Conservation (phyloP, 2,113 vertebrate species). For the Corvus hawaiiensis region DNA sequence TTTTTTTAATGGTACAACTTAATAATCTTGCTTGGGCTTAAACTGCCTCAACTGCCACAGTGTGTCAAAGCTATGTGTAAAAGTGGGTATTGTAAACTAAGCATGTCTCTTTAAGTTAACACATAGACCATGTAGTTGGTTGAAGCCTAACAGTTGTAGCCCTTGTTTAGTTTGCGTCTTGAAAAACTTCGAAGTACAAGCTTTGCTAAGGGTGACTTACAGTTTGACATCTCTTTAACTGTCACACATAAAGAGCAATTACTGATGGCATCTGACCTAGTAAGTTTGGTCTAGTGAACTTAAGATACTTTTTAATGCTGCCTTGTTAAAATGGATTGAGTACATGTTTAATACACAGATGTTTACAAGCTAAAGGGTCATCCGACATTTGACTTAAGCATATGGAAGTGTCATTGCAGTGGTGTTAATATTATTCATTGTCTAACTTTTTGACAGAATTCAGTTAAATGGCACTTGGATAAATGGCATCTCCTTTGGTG, state of each 20-base stretch:
- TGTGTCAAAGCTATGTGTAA: slow-evolving; percentile 40
- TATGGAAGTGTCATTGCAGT: slow-evolving; percentile 46
- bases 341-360: slow-evolving; percentile 54
- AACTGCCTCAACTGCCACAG: slow-evolving; percentile 56
- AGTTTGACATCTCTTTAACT: slow-evolving; percentile 56
- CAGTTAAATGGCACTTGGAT: slow-evolving; percentile 49
- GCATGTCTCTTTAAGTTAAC: slow-evolving; percentile 43
- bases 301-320: slow-evolving; percentile 44
- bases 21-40: slow-evolving; percentile 62
- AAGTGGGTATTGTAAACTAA: slow-evolving; percentile 52
- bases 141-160: slow-evolving; percentile 53
- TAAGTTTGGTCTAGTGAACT: slow-evolving; percentile 43
- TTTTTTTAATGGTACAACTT: slow-evolving; percentile 21
- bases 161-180: slow-evolving; percentile 46
- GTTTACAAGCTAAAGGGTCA: slow-evolving; percentile 64
- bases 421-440: slow-evolving; percentile 50
- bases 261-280: slow-evolving; percentile 43
- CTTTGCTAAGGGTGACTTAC: slow-evolving; percentile 35
- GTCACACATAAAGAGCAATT: slow-evolving; percentile 42
- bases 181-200: slow-evolving; percentile 19
- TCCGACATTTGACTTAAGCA: slow-evolving; percentile 44
- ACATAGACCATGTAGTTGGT: slow-evolving; percentile 44
- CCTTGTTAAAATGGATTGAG: slow-evolving; percentile 34
- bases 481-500: slow-evolving; percentile 60
- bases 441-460: slow-evolving; percentile 63